A percentile compares a stretch with the other conserved stretches of the same genome.
Conservation (phyloP, 2,888 invertebrate genomes). For the Dusona sp. region DNA sequence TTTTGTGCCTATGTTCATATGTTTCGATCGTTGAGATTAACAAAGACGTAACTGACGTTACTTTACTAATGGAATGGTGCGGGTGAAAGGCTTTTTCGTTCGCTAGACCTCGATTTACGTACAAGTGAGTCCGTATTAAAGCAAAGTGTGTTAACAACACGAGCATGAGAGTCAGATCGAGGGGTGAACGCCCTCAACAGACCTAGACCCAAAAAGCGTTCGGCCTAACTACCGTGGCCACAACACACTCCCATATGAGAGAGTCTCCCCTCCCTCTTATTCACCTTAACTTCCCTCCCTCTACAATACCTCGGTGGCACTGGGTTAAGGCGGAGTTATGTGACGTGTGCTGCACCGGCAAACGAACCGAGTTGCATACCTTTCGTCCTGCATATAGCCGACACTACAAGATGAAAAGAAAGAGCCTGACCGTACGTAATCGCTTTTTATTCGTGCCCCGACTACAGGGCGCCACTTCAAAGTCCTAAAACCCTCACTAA, state of each 20-base stretch:
- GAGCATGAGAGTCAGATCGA: slow-evolving; percentile 65
- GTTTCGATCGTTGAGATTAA: neutral
- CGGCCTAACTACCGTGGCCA: slow-evolving; percentile 73
- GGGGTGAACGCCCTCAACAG: slow-evolving; percentile 82
- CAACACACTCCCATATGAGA: slow-evolving; percentile 63
- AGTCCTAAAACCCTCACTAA: slow-evolving; percentile 50
- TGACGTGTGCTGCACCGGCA: slow-evolving; percentile 73
- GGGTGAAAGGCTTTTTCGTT: neutral
- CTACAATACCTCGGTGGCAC: slow-evolving; percentile 73
- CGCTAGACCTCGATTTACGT: neutral
- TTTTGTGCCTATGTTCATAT: neutral
- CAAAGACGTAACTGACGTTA: neutral
- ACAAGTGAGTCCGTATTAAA: slow-evolving; percentile 65
- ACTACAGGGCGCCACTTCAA: slow-evolving; percentile 57
- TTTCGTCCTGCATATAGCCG: slow-evolving; percentile 59
- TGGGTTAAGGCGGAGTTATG: slow-evolving; percentile 82
- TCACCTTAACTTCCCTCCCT: slow-evolving; percentile 14
- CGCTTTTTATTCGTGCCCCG: slow-evolving; percentile 60
- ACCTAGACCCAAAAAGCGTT: slow-evolving; percentile 84
- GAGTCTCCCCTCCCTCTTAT: neutral
- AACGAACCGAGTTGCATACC: slow-evolving; percentile 59
- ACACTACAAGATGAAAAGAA: neutral
- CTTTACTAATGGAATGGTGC: neutral
- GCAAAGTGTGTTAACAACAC: slow-evolving; percentile 80
- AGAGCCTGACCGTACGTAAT: slow-evolving; percentile 68